Conservation (phyloP, 2,888 invertebrate genomes). For the Cacoxenus indagator region DNA sequence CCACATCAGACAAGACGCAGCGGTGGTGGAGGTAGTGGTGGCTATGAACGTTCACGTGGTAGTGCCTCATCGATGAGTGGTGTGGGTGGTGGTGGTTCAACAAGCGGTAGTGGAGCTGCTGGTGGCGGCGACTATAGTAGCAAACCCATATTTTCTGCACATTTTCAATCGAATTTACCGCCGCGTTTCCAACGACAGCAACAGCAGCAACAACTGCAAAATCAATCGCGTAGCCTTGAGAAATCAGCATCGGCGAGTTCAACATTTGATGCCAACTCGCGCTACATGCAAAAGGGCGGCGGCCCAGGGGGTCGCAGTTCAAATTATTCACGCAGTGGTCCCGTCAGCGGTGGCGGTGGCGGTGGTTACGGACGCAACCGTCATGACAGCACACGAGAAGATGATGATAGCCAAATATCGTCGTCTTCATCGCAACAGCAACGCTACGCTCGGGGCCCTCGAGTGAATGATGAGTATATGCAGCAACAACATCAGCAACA, state of each 20-base stretch:
- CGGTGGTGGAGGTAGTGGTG: slow-evolving; percentile 40
- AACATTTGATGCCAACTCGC: slow-evolving; percentile 52
- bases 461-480: slow-evolving; percentile 24
- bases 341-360: slow-evolving; percentile 46
- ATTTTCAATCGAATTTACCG: slow-evolving; percentile 86
- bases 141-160: slow-evolving; percentile 75
- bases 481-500: slow-evolving; percentile 25
- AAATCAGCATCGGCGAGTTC: slow-evolving; percentile 59
- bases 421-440: slow-evolving; percentile 42
- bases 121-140: slow-evolving; percentile 49
- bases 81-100: slow-evolving; percentile 37
- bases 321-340: slow-evolving; percentile 52
- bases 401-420: slow-evolving; percentile 49
- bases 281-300: slow-evolving; percentile 55
- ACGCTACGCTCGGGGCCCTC: slow-evolving; percentile 39
- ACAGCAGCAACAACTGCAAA: slow-evolving; percentile 61
- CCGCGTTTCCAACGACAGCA: slow-evolving; percentile 88
- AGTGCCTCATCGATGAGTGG: slow-evolving; percentile 32
- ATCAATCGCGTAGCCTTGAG: slow-evolving; percentile 48
- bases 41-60: slow-evolving; percentile 40
- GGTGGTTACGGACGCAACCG: slow-evolving; percentile 47
- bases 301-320: slow-evolving; percentile 7
- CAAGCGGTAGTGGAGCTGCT: slow-evolving; percentile 40
- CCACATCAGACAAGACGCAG: slow-evolving; percentile 33
- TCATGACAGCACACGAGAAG: slow-evolving; percentile 53